These are phyloP conservation scores for Agrypnus murinus DNA, from an alignment of 2,888 invertebrate species.

Conservation along the genomic window DNA sequence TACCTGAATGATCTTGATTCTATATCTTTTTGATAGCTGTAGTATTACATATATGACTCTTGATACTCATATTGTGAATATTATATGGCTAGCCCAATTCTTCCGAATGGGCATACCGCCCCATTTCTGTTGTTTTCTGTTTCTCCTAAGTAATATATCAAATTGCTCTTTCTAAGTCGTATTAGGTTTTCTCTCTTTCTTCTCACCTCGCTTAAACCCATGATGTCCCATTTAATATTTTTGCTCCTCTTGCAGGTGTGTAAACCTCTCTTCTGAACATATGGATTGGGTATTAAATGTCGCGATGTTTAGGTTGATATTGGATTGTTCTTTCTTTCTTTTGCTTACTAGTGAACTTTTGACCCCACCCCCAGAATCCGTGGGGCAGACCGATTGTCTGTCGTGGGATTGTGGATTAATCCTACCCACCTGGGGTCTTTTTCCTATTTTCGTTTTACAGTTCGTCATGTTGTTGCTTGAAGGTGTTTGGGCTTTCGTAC, in stretches of 20 bases:
- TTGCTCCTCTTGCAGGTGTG: neutral
- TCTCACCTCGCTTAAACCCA: neutral
- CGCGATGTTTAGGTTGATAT: slow-evolving; percentile 5
- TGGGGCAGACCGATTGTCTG: slow-evolving; percentile 14
- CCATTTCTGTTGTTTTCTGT: slow-evolving; percentile 11
- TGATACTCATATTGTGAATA: slow-evolving; percentile 9
- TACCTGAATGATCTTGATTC: slow-evolving; percentile 16
- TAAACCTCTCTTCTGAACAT: slow-evolving; percentile 7
- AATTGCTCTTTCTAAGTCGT: slow-evolving; percentile 10
- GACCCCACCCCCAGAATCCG: slow-evolving; percentile 18
- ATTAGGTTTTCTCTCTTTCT: slow-evolving; percentile 1
- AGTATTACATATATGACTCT: slow-evolving; percentile 10
- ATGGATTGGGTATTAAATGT: slow-evolving; percentile 18
- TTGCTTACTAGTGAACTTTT: slow-evolving; percentile 2
- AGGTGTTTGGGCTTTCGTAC: slow-evolving; percentile 7
- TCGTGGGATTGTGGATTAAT: slow-evolving; percentile 3
- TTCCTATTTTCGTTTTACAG: slow-evolving; percentile 1
- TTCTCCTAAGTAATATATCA: slow-evolving; percentile 1
- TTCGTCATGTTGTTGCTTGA: slow-evolving; percentile 9
- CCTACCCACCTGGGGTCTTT: slow-evolving; percentile 14
- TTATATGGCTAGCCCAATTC: slow-evolving; percentile 1
- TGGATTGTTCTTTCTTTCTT: too few species aligned
- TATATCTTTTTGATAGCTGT: slow-evolving; percentile 16
- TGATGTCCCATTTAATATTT: slow-evolving; percentile 9
- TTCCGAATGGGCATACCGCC: slow-evolving; percentile 3